Conservation (phyloP, 2,888 invertebrate genomes). For the Acanthosepion lycidas region DNA sequence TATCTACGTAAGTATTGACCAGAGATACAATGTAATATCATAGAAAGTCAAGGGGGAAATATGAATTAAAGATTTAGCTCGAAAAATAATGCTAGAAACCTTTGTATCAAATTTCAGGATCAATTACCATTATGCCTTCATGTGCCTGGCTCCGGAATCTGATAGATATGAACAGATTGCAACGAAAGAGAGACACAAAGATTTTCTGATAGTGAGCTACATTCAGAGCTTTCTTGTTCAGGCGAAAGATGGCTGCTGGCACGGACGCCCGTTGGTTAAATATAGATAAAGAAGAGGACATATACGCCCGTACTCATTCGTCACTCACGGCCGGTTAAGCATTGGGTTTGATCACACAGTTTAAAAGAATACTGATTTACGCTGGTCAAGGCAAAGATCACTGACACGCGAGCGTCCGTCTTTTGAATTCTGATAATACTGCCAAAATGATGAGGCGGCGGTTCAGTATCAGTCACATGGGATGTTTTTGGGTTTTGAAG, state of each 20-base stretch:
- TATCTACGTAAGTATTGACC: too few relatives aligned
- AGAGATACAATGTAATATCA: too few relatives aligned
- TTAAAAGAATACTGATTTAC: neutral
- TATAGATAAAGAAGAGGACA: neutral
- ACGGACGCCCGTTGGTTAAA: neutral
- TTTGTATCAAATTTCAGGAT: too few relatives aligned
- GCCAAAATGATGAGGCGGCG: too few relatives aligned
- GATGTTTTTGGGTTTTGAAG: too few relatives aligned
- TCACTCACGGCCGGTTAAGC: neutral
- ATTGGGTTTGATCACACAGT: neutral
- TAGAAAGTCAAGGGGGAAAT: too few relatives aligned
- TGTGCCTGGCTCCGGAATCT: accelerated
- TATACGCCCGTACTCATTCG: neutral
- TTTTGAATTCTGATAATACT: too few relatives aligned
- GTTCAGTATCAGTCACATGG: too few relatives aligned
- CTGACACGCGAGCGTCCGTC: neutral
- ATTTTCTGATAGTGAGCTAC: neutral
- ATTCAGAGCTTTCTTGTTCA: neutral
- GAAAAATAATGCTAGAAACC: too few relatives aligned
- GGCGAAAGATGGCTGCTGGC: neutral
- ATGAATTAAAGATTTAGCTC: too few relatives aligned
- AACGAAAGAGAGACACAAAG: neutral
- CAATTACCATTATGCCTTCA: neutral
- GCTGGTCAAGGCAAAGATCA: neutral
- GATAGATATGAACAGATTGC: neutral